These are phyloP conservation scores for Caenorhabditis sp. DNA, from an alignment of 2,888 invertebrate species.

Conservation along the genomic window DNA sequence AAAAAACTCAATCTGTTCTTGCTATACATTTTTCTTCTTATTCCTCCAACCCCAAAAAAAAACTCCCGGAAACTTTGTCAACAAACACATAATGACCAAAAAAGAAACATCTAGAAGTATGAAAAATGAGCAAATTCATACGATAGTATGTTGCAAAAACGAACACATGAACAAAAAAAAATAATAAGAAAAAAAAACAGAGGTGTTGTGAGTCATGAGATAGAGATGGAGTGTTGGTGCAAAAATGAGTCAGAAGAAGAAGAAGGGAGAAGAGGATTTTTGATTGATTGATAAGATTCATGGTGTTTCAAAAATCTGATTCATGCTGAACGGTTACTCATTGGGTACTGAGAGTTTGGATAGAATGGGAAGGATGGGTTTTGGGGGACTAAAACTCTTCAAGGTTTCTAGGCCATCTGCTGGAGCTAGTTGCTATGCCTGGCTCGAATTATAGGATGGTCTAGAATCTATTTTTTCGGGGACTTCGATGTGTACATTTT, in stretches of 20 bases:
- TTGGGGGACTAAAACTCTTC: too few relatives aligned
- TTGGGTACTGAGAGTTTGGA: not conserved
- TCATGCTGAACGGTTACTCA: conserved; percentile 10
- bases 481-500: too few relatives aligned
- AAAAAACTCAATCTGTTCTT: not conserved
- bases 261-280: not conserved
- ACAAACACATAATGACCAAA: not conserved
- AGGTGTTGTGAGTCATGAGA: conserved; percentile 7
- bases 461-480: too few relatives aligned
- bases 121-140: conserved; percentile 18
- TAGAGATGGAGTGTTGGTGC: not conserved
- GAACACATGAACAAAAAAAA: not conserved
- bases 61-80: not conserved
- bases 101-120: not conserved
- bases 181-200: not conserved
- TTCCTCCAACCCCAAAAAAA: not conserved
- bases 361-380: not conserved
- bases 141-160: conserved; percentile 1
- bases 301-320: conserved; percentile 20
- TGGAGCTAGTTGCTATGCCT: too few relatives aligned
- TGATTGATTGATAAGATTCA: conserved; percentile 33
- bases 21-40: conserved; percentile 6
- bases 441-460: too few relatives aligned
- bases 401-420: too few relatives aligned
- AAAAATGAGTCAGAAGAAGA: conserved; percentile 19